These are phyloP conservation scores for Zelostemma sp. DNA, from an alignment of 1,140 invertebrate species.

Conservation along the genomic window DNA sequence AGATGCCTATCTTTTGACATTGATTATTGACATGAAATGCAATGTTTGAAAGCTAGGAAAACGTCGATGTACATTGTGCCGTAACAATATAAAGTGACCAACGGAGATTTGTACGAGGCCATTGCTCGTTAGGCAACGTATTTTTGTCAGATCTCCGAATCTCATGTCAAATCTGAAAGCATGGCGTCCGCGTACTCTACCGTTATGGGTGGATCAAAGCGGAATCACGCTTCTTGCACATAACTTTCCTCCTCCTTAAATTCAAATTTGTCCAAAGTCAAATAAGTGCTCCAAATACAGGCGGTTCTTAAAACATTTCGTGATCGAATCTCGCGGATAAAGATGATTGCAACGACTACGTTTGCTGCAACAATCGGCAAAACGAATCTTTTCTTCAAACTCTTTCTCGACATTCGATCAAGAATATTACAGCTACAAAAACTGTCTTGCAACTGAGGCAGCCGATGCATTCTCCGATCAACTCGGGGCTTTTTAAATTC, in stretches of 20 bases:
- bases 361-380: no score
- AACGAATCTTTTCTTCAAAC: no score
- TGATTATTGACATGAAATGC: no score
- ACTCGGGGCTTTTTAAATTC: constrained; percentile 22
- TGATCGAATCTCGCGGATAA: constrained; percentile 19
- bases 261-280: constrained; percentile 59
- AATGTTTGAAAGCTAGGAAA: no score
- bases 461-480: constrained; percentile 10
- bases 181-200: constrained; percentile 46
- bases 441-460: constrained; percentile 14
- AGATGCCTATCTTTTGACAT: no score
- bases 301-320: constrained; percentile 36
- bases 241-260: constrained; percentile 54
- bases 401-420: no score
- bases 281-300: constrained; percentile 25
- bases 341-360: no score
- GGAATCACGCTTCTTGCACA: constrained; percentile 62
- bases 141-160: constrained; percentile 31
- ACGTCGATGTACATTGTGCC: no score
- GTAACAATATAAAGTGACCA: no score
- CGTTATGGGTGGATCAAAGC: constrained; percentile 64
- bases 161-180: constrained; percentile 45
- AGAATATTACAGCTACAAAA: no score
- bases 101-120: no score
- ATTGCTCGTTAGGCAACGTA: constrained; percentile 10